These are phyloP conservation scores for Euwallacea similis DNA, from an alignment of 1,140 invertebrate genomes.

Conservation along the genomic window DNA sequence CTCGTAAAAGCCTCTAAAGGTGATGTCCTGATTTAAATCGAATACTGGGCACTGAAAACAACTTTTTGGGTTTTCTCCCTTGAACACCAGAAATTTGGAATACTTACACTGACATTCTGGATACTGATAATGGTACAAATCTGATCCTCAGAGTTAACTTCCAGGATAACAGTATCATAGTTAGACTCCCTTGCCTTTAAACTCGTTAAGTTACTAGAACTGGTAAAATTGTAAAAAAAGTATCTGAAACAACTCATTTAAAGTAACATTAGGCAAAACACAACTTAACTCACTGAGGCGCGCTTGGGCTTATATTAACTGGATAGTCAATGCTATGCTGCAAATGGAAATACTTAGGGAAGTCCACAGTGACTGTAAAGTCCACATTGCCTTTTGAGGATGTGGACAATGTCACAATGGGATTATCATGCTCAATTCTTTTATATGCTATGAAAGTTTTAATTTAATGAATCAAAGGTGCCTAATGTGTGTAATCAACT, in stretches of 20 bases:
- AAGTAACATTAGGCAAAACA: slow-evolving; percentile 6
- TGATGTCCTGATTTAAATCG: slow-evolving; percentile 71
- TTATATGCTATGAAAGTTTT: too few relatives aligned
- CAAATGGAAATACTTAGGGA: slow-evolving; percentile 62
- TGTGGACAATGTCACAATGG: slow-evolving; percentile 64
- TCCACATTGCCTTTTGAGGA: slow-evolving; percentile 57
- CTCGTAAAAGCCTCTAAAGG: slow-evolving; percentile 71
- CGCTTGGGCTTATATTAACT: slow-evolving; percentile 56
- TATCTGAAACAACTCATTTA: slow-evolving; percentile 32
- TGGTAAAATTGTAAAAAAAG: slow-evolving; percentile 56
- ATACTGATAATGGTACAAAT: slow-evolving; percentile 73
- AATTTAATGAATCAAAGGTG: too few relatives aligned
- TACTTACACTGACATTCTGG: slow-evolving; percentile 70
- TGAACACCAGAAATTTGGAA: background rate
- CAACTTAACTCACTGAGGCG: slow-evolving; percentile 49
- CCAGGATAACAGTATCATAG: slow-evolving; percentile 65
- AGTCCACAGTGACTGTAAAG: slow-evolving; percentile 59
- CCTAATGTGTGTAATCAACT: too few relatives aligned
- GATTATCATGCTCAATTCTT: slow-evolving; percentile 42
- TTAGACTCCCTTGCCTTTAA: slow-evolving; percentile 49
- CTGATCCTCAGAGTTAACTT: slow-evolving; percentile 65
- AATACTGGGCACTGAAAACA: slow-evolving; percentile 72
- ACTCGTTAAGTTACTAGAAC: slow-evolving; percentile 55
- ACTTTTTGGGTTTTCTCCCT: background rate
- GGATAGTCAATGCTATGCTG: slow-evolving; percentile 52